These are phyloP conservation scores for Caenorhabditis sp. DNA, from an alignment of 2,888 invertebrate species.

Conservation along the genomic window DNA sequence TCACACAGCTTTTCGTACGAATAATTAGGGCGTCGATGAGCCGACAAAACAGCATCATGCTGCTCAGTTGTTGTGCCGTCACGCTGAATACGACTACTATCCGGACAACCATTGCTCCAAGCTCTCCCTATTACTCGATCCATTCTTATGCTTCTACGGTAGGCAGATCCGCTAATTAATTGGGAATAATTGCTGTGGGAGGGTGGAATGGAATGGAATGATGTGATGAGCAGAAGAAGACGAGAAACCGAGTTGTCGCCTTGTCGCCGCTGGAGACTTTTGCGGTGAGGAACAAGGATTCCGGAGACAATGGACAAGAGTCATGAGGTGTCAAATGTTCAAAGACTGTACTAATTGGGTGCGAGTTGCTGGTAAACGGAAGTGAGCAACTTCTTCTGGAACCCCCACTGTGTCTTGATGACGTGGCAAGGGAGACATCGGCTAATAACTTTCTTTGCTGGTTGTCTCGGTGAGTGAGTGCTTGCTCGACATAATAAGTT, in stretches of 20 bases:
- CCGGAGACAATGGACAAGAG: constrained; percentile 34
- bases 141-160: constrained; percentile 38
- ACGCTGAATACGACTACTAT: constrained; percentile 42
- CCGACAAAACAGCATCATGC: constrained; percentile 53
- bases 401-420: too few species aligned
- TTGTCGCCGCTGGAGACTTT: constrained; percentile 35
- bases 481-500: constrained; percentile 57
- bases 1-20: constrained; percentile 50
- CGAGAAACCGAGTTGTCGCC: constrained; percentile 15
- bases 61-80: constrained; percentile 38
- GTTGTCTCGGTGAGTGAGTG: constrained; percentile 19
- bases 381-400: too few species aligned
- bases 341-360: constrained; percentile 40
- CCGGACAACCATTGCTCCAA: too few species aligned
- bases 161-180: constrained; percentile 54
- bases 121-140: neutral
- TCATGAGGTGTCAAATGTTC: constrained; percentile 58
- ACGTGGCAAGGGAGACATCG: constrained; percentile 43
- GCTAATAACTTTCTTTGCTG: constrained; percentile 43
- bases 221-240: neutral
- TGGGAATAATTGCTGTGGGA: constrained; percentile 46
- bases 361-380: constrained; percentile 51
- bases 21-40: constrained; percentile 49
- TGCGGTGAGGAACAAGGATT: constrained; percentile 10
- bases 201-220: too few species aligned